A percentile compares a stretch with the other conserved stretches of the same genome.
phyloP scores from a whole-genome alignment of 2,113 vertebrate genomes.

The Genyomyrus donnyi region DNA sequence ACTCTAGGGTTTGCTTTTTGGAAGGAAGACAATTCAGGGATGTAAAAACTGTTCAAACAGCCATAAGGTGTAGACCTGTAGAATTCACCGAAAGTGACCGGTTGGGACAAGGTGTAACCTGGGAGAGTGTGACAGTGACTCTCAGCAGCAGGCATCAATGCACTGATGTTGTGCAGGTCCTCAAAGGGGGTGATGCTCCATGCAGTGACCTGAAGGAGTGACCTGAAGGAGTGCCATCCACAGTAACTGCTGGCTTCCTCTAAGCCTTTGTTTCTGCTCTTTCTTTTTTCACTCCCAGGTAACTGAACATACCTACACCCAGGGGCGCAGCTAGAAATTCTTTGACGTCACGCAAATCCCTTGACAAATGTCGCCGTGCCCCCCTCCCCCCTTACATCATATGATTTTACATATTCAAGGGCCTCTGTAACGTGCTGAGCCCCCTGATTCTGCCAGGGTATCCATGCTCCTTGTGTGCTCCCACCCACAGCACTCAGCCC shows the following conservation, averaged over 20 bases:
- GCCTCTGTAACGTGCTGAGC: not conserved
- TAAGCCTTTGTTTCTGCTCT: not conserved
- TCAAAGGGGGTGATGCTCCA: not conserved
- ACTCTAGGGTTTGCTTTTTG: not conserved
- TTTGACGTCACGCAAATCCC: not conserved
- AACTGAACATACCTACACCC: not conserved
- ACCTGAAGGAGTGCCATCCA: not conserved
- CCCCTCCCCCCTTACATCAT: not conserved
- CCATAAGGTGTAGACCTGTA: not conserved
- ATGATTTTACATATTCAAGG: not conserved
- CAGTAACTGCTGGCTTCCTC: not conserved
- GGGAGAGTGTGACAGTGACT: not conserved
- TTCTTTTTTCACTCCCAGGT: not conserved
- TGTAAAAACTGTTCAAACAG: not conserved
- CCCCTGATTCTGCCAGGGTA: not conserved
- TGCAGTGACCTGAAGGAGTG: not conserved
- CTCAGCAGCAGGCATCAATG: not conserved
- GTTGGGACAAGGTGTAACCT: not conserved
- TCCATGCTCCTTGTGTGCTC: not conserved
- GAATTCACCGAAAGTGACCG: not conserved
- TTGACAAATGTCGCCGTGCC: not conserved
- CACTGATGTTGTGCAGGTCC: not conserved
- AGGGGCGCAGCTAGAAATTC: not conserved
- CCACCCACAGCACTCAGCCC: not conserved
- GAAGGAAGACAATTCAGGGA: not conserved